Base-by-base conservation (phyloP, 2,888 invertebrate genomes). In the Platycheirus rosarum region DNA sequence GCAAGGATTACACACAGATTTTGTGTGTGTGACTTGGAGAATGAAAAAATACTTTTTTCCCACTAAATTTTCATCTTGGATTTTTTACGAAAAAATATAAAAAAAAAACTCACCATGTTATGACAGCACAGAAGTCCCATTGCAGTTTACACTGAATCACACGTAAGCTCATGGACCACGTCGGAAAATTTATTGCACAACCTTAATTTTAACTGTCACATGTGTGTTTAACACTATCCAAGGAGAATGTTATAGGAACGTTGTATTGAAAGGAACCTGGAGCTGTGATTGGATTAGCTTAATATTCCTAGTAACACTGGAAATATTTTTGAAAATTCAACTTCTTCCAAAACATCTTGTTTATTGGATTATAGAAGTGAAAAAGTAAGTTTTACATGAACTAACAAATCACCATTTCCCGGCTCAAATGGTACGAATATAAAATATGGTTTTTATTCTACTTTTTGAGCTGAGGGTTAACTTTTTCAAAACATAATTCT, bases 181-280 rank as follows among this genome's bases (percentile, higher is more conserved):
- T 44, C 57, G 48, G 49, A 16, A 51, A 79, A 74, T 79, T 69
- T 74, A 79, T 79, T 69, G 51, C 79, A 16, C 14, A 49, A 57
- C 63, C 68, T 69, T 79, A 74, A 79, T 79, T 74, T 74, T 69
- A 74, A 73, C 74, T 74, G 79, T 69, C 74, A 73, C 62, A 68
- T 66, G 23, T 4, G 6, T 23, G 23, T 23, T 23, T 6, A 23
- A 23, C 23, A 23, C 23, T 23, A 23, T n/a, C n/a, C 3, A 23
- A 23, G 3, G 23, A 23, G 23, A 23, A 6, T 23, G 23, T 4
- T 4, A 23, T 6, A 23, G 26, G 4, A 13, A 26, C 13, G 9
- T 26, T 9, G 13, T n/a, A n/a, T n/a, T n/a, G n/a, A n/a, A n/a
- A n/a, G 13, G 5, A 14, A 4, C 4, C 2, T 0, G 3, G 2